Conservation (phyloP, 2,113 vertebrate genomes). For the Calcarius ornatus region DNA sequence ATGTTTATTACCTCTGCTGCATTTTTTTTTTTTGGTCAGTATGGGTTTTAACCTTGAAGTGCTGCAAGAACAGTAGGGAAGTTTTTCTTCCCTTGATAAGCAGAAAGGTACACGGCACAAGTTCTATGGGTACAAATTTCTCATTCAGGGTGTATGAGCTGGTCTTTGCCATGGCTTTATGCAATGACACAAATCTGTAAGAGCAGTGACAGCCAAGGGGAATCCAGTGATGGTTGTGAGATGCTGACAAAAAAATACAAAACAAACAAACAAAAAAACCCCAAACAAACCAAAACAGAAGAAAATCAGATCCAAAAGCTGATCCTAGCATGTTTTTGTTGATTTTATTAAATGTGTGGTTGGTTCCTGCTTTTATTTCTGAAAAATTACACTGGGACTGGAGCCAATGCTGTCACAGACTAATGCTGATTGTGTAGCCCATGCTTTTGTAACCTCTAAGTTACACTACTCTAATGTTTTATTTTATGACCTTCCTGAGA, state of each 20-base stretch:
- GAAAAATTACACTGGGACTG: conserved; percentile 4
- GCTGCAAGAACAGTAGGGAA: not conserved
- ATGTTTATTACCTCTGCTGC: not conserved
- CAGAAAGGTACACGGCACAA: not conserved
- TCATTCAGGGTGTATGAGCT: not conserved
- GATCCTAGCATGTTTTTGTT: not conserved
- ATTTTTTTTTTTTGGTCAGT: not conserved
- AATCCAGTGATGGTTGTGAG: not conserved
- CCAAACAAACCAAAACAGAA: not conserved
- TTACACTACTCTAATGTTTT: conserved; percentile 56
- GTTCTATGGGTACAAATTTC: not conserved
- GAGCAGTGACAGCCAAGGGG: not conserved
- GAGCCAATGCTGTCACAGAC: conserved; percentile 53
- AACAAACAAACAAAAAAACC: too few relatives aligned
- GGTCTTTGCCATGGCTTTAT: not conserved
- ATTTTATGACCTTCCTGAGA: conserved; percentile 69
- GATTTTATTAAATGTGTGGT: not conserved
- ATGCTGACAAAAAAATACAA: not conserved
- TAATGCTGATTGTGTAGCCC: conserved; percentile 34
- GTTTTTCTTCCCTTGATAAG: not conserved
- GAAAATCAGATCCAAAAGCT: not conserved
- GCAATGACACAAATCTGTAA: not conserved
- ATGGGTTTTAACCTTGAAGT: not conserved
- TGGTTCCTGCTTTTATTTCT: conserved; percentile 41
- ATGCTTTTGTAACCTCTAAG: conserved; percentile 66